Percentiles rank a stretch among this genome's conserved stretches.
Conservation (phyloP, 2,888 invertebrate genomes). For the Thelaira solivaga region DNA sequence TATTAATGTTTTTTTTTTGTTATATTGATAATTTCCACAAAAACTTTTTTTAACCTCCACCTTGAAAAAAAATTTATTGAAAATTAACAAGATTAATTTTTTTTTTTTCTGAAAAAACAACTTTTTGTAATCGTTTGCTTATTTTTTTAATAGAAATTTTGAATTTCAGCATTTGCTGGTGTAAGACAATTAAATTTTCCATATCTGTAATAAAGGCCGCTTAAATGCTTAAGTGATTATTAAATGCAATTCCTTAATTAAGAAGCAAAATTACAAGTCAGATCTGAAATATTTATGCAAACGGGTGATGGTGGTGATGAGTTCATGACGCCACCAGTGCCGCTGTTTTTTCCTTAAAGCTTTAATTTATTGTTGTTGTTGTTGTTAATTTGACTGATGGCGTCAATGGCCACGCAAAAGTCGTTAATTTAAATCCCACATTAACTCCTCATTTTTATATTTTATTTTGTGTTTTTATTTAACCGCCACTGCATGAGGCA, state of each 20-base stretch:
- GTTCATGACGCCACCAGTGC: slow-evolving; percentile 44
- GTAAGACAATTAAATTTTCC: too few species aligned
- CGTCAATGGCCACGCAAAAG: slow-evolving; percentile 49
- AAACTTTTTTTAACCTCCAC: too few species aligned
- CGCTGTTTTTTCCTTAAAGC: slow-evolving; percentile 18
- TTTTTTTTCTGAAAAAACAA: too few species aligned
- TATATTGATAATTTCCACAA: too few species aligned
- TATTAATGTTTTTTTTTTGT: too few species aligned
- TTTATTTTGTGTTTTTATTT: not conserved
- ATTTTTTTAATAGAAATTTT: too few species aligned
- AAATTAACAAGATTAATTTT: too few species aligned
- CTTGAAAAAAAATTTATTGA: too few species aligned
- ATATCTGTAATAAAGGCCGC: not conserved
- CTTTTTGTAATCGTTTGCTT: too few species aligned
- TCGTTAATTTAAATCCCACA: slow-evolving; percentile 54
- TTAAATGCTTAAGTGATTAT: not conserved
- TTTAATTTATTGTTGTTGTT: not conserved
- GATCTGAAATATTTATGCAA: not conserved
- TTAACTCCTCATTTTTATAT: not conserved
- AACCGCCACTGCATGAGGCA: slow-evolving; percentile 58
- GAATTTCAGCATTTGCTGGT: too few species aligned
- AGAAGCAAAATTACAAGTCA: slow-evolving; percentile 43
- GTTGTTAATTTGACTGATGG: slow-evolving; percentile 38
- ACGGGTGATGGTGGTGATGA: slow-evolving; percentile 28
- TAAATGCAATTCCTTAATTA: slow-evolving; percentile 43